Percentiles rank a stretch among this genome's conserved stretches.
These are phyloP conservation scores for Alsophila aescularia DNA, from an alignment of 2,888 invertebrate genomes.

Conservation along the genomic window DNA sequence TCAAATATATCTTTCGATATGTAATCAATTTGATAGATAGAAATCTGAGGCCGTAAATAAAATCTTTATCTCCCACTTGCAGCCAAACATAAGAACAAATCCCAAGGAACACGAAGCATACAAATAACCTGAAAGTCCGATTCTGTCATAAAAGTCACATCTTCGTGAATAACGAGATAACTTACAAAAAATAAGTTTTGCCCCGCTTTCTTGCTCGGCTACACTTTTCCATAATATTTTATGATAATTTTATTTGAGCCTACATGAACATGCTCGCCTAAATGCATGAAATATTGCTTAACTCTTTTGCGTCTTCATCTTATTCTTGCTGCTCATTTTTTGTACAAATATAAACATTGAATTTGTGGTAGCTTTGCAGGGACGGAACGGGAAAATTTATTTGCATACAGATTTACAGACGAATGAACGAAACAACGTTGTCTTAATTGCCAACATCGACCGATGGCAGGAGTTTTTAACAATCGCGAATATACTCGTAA, in stretches of 20 bases:
- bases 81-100: conserved; percentile 55
- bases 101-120: conserved; percentile 60
- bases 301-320: conserved; percentile 38
- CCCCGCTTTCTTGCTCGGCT: conserved; percentile 64
- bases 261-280: conserved; percentile 52
- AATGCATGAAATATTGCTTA: conserved; percentile 43
- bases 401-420: conserved; percentile 6
- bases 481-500: no score
- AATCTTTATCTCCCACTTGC: conserved; percentile 48
- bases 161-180: conserved; percentile 76
- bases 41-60: conserved; percentile 45
- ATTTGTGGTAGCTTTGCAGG: conserved; percentile 11
- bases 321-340: conserved; percentile 23
- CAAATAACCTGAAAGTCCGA: conserved; percentile 73
- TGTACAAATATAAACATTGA: conserved; percentile 31
- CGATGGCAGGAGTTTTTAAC: no score
- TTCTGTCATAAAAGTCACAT: conserved; percentile 78
- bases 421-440: conserved; percentile 6
- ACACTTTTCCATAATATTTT: conserved; percentile 70
- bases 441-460: no score
- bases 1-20: conserved; percentile 25
- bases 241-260: conserved; percentile 72
- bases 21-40: conserved; percentile 50
- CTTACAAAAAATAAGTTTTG: conserved; percentile 70
- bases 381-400: conserved; percentile 11